Evolutionary conservation across 2,797 vertebrate species (phyloP).

Genomic region (Acipenser ruthenus): DNA sequence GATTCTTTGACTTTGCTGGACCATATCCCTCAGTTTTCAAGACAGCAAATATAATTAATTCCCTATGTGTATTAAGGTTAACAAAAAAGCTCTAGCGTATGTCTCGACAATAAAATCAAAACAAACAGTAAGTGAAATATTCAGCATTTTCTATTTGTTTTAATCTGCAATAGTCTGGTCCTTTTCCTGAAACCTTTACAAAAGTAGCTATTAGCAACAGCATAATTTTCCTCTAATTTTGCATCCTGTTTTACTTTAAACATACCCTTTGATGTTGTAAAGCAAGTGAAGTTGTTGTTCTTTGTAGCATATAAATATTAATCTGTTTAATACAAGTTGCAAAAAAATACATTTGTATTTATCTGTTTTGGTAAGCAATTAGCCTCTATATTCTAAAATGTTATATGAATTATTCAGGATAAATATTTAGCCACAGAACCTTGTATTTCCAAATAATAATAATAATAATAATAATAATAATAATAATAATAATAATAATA

Average conservation of each 20-base stretch:
- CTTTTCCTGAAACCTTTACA: conserved; percentile 5
- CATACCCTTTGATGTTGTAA: conserved; percentile 6
- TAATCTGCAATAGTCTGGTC: neutral
- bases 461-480: neutral
- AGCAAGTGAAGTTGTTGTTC: neutral
- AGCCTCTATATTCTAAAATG: neutral
- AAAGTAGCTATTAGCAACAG: conserved; percentile 22
- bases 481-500: too few species aligned
- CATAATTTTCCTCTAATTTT: conserved; percentile 11
- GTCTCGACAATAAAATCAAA: too few species aligned
- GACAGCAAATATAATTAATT: too few species aligned
- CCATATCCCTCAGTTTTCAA: too few species aligned
- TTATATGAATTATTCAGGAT: too few species aligned
- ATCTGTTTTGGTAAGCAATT: neutral
- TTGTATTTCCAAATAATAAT: neutral
- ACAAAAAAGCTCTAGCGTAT: too few species aligned
- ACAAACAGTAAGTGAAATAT: too few species aligned
- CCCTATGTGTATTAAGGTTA: too few species aligned
- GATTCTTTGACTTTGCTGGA: too few species aligned
- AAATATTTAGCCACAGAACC: neutral
- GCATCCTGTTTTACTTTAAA: conserved; percentile 1
- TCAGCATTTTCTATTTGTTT: too few species aligned
- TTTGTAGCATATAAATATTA: neutral
- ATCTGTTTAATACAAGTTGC: neutral
- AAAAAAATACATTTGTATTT: neutral